phyloP scores from a whole-genome alignment of 2,797 vertebrate species.

The Enteromius argenteus region DNA sequence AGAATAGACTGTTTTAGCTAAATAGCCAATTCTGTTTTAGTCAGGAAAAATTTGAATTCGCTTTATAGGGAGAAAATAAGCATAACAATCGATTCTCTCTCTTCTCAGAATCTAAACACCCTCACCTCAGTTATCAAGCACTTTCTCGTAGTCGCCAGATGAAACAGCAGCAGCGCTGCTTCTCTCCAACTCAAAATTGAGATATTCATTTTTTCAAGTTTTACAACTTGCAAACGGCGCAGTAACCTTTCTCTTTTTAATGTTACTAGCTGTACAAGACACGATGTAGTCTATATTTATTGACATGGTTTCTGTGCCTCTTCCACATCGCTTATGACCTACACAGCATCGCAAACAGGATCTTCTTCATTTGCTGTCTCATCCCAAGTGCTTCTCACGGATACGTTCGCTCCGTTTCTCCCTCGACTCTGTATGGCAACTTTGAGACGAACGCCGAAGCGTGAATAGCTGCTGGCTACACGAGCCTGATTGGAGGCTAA shows the following conservation, averaged over 20 bases:
- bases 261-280: not conserved
- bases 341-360: not conserved
- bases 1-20: not conserved
- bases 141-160: not conserved
- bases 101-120: not conserved
- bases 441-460: conserved; percentile 10
- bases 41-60: not conserved
- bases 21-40: not conserved
- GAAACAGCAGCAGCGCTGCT: not conserved
- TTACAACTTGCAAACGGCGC: not conserved
- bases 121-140: conserved; percentile 10
- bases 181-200: not conserved
- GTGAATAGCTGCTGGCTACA: conserved; percentile 13
- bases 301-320: not conserved
- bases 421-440: conserved; percentile 11
- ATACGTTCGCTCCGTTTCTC: conserved; percentile 2
- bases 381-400: not conserved
- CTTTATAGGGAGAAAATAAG: not conserved
- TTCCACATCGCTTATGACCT: not conserved
- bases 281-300: not conserved
- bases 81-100: conserved; percentile 8
- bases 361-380: conserved; percentile 21
- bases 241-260: not conserved
- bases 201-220: not conserved
- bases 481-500: conserved; percentile 15